Percentiles rank a stretch among this genome's conserved stretches.
Conservation (phyloP, 2,888 invertebrate species). For the Diplolepis rosae region DNA sequence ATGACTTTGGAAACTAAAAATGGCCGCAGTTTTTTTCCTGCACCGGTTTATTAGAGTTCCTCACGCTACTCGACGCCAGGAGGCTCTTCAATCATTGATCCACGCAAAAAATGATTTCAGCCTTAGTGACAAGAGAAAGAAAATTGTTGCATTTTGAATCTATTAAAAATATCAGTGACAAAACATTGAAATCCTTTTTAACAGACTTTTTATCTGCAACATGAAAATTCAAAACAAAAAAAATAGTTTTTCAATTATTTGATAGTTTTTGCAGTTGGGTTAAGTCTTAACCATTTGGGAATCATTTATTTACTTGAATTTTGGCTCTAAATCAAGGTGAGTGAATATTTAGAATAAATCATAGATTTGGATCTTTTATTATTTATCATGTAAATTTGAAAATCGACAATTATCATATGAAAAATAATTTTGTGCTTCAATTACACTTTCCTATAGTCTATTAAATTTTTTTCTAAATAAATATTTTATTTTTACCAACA, state of each 20-base stretch:
- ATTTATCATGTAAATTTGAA: neutral
- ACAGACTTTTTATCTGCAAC: neutral
- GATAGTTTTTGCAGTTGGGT: neutral
- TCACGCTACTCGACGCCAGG: too few relatives aligned
- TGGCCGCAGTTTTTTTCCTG: too few relatives aligned
- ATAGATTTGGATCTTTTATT: neutral
- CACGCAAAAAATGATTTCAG: neutral
- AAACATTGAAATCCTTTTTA: neutral
- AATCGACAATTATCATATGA: too few relatives aligned
- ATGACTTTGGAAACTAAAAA: too few relatives aligned
- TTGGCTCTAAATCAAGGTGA: constrained; percentile 23
- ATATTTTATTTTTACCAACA: too few relatives aligned
- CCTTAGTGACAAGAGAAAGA: neutral
- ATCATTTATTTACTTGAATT: constrained; percentile 50
- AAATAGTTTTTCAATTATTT: neutral
- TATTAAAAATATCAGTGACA: neutral
- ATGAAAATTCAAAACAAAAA: neutral
- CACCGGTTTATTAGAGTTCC: too few relatives aligned
- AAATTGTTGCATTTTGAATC: neutral
- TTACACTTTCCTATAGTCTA: too few relatives aligned
- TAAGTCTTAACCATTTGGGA: constrained; percentile 32
- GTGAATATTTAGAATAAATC: constrained; percentile 32
- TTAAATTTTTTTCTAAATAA: neutral
- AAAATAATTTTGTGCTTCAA: too few relatives aligned
- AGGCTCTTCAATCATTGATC: too few relatives aligned